phyloP scores from a whole-genome alignment of 2,888 invertebrate genomes.

The Cancer borealis region DNA sequence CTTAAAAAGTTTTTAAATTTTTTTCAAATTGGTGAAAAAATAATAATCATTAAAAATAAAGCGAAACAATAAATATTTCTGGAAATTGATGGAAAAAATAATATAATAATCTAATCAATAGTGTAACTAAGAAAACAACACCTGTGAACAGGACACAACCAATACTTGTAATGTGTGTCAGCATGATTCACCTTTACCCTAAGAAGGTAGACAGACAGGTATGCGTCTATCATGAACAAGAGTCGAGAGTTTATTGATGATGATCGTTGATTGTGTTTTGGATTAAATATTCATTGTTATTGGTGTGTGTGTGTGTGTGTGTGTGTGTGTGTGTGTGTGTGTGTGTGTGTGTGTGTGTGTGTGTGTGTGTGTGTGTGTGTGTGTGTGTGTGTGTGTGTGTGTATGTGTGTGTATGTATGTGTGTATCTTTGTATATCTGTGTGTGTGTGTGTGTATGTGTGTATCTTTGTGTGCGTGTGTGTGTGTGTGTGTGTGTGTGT shows the following conservation, averaged over 20 bases:
- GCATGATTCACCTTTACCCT: background rate
- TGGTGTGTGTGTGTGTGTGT: slow-evolving; percentile 2
- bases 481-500: slow-evolving; percentile 25
- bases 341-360: background rate
- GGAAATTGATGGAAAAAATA: too few relatives aligned
- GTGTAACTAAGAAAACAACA: too few relatives aligned
- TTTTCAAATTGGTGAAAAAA: too few relatives aligned
- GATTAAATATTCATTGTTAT: background rate
- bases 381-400: background rate
- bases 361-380: background rate
- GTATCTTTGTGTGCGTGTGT: background rate
- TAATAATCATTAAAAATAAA: too few relatives aligned
- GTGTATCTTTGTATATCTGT: slow-evolving; percentile 7
- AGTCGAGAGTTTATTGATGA: background rate
- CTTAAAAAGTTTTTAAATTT: background rate
- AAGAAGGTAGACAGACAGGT: background rate
- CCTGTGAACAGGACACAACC: background rate
- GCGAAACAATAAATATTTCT: too few relatives aligned
- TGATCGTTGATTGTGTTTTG: background rate
- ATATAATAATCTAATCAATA: too few relatives aligned
- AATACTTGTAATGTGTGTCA: background rate
- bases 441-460: slow-evolving; percentile 7
- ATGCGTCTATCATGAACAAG: background rate
- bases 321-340: background rate
- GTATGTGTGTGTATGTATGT: background rate